Percentiles rank a stretch among this genome's conserved stretches.
phyloP scores from a whole-genome alignment of 2,113 vertebrate species.

The Bujurquina vittata region DNA sequence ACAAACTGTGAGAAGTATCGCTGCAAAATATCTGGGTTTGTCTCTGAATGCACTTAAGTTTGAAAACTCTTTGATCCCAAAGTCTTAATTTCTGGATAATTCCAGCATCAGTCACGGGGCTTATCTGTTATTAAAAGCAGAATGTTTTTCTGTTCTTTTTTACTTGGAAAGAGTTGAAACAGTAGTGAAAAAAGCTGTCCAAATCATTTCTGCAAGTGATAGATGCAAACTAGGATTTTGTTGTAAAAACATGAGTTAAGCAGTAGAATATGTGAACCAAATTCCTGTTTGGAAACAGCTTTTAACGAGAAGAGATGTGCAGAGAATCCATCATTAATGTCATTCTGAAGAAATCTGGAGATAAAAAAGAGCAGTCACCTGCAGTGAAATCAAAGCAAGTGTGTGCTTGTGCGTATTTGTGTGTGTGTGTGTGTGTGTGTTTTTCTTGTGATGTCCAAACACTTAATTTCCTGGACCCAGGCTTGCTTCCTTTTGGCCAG shows the following conservation, averaged over 20 bases:
- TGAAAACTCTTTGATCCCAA: constrained; percentile 16
- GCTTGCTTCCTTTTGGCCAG: constrained; percentile 34
- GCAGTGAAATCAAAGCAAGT: constrained; percentile 43
- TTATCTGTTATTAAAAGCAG: constrained; percentile 30
- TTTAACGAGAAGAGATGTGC: constrained; percentile 32
- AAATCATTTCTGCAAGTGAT: not conserved
- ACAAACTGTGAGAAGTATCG: not conserved
- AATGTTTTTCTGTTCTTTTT: constrained; percentile 17
- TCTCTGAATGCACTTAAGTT: constrained; percentile 1
- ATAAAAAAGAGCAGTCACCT: constrained; percentile 42
- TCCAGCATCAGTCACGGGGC: not conserved
- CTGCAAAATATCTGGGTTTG: not conserved
- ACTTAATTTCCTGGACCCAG: constrained; percentile 40
- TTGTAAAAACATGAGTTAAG: constrained; percentile 10
- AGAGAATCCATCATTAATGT: constrained; percentile 40
- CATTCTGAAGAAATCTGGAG: constrained; percentile 14
- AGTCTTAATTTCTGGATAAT: constrained; percentile 13
- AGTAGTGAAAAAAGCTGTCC: constrained; percentile 14
- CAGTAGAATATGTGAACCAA: constrained; percentile 15
- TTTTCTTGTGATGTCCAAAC: constrained; percentile 28
- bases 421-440: not conserved
- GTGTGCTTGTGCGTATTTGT: not conserved
- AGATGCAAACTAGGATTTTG: constrained; percentile 1
- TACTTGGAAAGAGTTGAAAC: constrained; percentile 47
- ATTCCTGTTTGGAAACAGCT: constrained; percentile 34